Conservation (phyloP, 2,888 invertebrate genomes). For the Megamerina dolium region DNA sequence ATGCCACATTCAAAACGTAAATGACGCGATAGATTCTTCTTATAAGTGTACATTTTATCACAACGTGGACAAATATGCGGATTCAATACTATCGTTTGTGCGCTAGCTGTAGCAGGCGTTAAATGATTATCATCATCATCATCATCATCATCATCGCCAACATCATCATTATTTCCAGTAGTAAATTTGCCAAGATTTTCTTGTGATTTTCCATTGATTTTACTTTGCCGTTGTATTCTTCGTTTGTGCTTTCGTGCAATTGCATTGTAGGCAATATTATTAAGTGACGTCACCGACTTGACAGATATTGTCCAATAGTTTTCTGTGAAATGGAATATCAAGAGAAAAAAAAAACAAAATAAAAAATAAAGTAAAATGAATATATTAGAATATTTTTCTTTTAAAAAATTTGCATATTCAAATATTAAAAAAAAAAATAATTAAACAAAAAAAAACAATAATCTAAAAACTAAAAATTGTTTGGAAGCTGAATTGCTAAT, state of each 20-base stretch:
- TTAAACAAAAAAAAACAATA: too few relatives aligned
- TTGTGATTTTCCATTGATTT: too few relatives aligned
- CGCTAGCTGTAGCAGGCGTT: background rate
- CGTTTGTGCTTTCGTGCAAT: background rate
- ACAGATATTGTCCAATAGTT: slow-evolving; percentile 39
- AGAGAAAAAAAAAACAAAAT: too few relatives aligned
- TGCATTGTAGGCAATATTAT: slow-evolving; percentile 28
- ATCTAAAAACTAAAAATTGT: too few relatives aligned
- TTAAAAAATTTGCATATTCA: too few relatives aligned
- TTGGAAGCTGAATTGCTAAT: too few relatives aligned
- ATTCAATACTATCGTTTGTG: background rate
- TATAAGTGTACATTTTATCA: slow-evolving; percentile 55
- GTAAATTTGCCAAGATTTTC: background rate
- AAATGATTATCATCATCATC: background rate
- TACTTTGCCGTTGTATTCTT: background rate
- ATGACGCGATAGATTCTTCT: slow-evolving; percentile 56
- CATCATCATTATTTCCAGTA: background rate
- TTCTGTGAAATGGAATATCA: slow-evolving; percentile 31
- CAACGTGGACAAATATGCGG: slow-evolving; percentile 53
- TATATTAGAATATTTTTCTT: too few relatives aligned
- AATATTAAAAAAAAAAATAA: too few relatives aligned
- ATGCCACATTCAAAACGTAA: slow-evolving; percentile 56
- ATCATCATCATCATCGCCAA: background rate
- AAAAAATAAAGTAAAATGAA: background rate
- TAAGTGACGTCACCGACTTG: slow-evolving; percentile 47